phyloP scores from a whole-genome alignment of 2,113 vertebrate species.

The Bucco capensis region DNA sequence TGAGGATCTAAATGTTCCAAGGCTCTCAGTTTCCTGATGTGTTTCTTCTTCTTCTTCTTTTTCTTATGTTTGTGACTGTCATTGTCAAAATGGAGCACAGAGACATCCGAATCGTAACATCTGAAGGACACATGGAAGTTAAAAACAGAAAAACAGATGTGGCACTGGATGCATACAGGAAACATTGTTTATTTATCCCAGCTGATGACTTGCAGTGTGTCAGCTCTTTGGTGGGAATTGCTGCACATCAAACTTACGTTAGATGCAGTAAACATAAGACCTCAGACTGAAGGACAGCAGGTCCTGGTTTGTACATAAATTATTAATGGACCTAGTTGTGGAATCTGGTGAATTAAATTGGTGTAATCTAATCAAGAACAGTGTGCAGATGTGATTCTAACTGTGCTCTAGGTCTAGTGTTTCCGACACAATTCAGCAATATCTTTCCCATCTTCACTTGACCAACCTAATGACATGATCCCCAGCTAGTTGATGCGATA shows the following conservation, averaged over 20 bases:
- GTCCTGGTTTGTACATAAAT: background rate
- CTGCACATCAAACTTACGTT: background rate
- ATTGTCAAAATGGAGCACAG: conserved; percentile 65
- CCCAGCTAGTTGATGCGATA: background rate
- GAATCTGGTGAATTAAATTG: background rate
- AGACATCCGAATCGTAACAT: conserved; percentile 71
- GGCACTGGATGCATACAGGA: conserved; percentile 7
- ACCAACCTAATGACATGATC: background rate
- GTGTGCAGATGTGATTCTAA: background rate
- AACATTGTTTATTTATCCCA: background rate
- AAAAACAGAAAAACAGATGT: conserved; percentile 31
- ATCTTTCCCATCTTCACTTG: background rate
- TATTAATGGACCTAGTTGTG: background rate
- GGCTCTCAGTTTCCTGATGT: conserved; percentile 64
- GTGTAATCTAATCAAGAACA: background rate
- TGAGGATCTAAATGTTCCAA: conserved; percentile 11
- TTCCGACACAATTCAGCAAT: conserved; percentile 1
- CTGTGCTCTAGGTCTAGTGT: background rate
- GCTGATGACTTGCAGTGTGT: background rate
- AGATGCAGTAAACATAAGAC: background rate
- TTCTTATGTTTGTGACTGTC: conserved; percentile 81
- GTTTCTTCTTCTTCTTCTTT: conserved; percentile 81
- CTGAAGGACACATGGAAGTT: conserved; percentile 41
- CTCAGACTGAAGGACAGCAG: background rate
- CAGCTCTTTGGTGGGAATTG: background rate